Conservation (phyloP, 1,140 invertebrate genomes). For the Euura saliciscinereae region DNA sequence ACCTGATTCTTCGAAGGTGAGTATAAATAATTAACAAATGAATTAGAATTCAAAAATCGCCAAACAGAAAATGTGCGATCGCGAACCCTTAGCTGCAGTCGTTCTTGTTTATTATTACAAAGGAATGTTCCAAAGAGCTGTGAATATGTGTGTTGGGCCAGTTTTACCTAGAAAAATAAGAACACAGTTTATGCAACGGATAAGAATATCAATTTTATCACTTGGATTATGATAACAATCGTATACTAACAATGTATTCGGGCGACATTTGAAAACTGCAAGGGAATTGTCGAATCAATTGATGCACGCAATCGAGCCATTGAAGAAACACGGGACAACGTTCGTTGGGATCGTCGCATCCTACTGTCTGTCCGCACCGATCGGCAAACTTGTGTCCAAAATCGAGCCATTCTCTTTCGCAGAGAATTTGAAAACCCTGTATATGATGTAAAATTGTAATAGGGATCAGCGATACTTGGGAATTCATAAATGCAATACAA, state of each 20-base stretch:
- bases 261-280: conserved; percentile 95
- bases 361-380: conserved; percentile 85
- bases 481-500: conserved; percentile 26
- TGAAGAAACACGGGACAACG: conserved; percentile 96
- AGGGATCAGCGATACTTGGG: not conserved
- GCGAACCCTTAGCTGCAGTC: conserved; percentile 69
- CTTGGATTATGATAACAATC: not conserved
- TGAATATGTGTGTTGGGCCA: conserved; percentile 94
- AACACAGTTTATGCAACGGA: conserved; percentile 22
- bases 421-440: conserved; percentile 88
- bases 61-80: conserved; percentile 86
- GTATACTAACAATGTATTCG: conserved; percentile 81
- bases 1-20: conserved; percentile 61
- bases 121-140: conserved; percentile 97
- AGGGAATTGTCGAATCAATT: conserved; percentile 87
- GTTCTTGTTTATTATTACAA: conserved; percentile 86
- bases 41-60: conserved; percentile 78
- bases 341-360: conserved; percentile 87
- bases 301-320: conserved; percentile 96
- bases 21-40: conserved; percentile 89
- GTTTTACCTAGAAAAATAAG: conserved; percentile 77
- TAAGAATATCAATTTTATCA: not conserved
- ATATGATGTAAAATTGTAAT: too few species aligned
- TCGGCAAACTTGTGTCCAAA: conserved; percentile 98
- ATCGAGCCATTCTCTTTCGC: conserved; percentile 94